phyloP scores from a whole-genome alignment of 2,888 invertebrate species.

The Hecatera dysodea region DNA sequence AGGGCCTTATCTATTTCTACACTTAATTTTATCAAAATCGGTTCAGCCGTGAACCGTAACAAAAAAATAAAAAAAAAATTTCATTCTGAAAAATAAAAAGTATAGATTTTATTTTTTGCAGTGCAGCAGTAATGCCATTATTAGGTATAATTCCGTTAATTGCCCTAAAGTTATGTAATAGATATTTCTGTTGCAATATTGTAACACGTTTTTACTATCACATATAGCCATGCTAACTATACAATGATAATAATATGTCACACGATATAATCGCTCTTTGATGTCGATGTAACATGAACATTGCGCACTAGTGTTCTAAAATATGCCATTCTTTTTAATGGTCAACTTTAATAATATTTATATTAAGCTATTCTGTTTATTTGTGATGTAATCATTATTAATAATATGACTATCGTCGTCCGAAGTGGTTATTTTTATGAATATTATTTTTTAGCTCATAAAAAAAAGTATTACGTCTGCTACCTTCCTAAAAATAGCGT shows the following conservation, averaged over 20 bases:
- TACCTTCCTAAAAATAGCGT: not conserved
- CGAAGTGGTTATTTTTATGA: not conserved
- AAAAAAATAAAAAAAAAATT: no score
- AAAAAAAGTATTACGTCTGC: not conserved
- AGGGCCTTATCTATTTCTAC: no score
- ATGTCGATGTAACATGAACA: constrained; percentile 26
- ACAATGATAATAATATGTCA: constrained; percentile 34
- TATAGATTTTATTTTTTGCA: no score
- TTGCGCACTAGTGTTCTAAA: constrained; percentile 3
- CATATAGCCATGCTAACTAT: constrained; percentile 20
- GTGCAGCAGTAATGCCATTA: no score
- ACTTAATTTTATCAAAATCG: no score
- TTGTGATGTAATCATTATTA: not conserved
- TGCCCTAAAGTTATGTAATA: not conserved
- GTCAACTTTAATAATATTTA: not conserved
- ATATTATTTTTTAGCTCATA: not conserved
- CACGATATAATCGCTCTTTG: constrained; percentile 29
- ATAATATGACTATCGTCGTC: not conserved
- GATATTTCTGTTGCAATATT: constrained; percentile 19
- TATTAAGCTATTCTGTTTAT: not conserved
- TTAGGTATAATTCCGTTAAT: no score
- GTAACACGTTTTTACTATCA: constrained; percentile 25
- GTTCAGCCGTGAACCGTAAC: no score
- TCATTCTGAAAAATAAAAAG: no score
- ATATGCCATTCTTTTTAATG: not conserved